Conservation (phyloP, 1,140 invertebrate species). For the Caenorhabditis latens region DNA sequence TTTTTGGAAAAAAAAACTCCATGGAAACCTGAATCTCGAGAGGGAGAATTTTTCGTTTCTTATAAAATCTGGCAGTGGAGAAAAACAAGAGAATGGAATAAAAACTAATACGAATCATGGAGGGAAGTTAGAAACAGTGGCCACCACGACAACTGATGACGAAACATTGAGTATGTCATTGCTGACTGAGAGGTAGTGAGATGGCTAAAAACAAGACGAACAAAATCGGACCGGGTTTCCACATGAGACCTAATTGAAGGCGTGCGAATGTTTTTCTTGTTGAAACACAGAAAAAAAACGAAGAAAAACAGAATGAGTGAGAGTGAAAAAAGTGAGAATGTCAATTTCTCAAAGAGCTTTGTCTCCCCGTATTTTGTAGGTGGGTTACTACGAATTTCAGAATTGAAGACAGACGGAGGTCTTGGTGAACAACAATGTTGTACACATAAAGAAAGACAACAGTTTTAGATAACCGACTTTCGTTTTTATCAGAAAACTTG, state of each 20-base stretch:
- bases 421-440: too few species aligned
- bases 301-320: neutral
- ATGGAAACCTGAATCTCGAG: neutral
- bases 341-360: conserved; percentile 43
- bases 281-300: neutral
- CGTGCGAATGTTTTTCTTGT: conserved; percentile 35
- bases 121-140: neutral
- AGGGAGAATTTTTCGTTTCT: neutral
- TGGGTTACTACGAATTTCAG: neutral
- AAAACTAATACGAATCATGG: neutral
- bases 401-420: too few species aligned
- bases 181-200: neutral
- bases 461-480: too few species aligned
- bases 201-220: conserved; percentile 41
- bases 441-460: too few species aligned
- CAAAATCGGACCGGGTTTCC: conserved; percentile 41
- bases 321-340: conserved; percentile 7
- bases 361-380: neutral
- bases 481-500: too few species aligned
- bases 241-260: conserved; percentile 47
- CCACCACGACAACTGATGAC: conserved; percentile 18
- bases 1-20: conserved; percentile 2
- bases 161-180: conserved; percentile 2
- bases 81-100: neutral
- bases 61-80: neutral